Percentiles rank a stretch among this genome's conserved stretches.
Evolutionary conservation across 2,113 vertebrate genomes (phyloP).

Genomic region (Glareola pratincola): DNA sequence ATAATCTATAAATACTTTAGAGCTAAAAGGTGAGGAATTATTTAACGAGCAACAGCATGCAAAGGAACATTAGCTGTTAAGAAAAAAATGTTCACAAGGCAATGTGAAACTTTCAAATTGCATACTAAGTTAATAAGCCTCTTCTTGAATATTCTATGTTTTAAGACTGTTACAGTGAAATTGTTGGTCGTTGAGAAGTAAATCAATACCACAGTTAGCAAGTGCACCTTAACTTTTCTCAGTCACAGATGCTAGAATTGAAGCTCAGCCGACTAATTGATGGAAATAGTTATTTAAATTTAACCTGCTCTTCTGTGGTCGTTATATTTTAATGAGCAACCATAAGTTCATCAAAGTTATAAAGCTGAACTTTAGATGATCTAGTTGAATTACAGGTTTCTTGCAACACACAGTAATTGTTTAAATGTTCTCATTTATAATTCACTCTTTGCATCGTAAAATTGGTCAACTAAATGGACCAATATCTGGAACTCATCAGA

Average conservation of each 20-base stretch:
- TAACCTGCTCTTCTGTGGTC: not conserved
- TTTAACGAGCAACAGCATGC: slow-evolving; percentile 59
- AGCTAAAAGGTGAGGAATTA: slow-evolving; percentile 69
- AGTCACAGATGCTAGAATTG: not conserved
- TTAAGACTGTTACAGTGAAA: not conserved
- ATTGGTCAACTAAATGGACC: not conserved
- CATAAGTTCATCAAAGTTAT: not conserved
- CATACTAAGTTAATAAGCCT: slow-evolving; percentile 19
- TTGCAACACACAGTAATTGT: not conserved
- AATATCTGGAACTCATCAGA: not conserved
- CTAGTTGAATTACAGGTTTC: not conserved
- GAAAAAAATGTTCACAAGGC: slow-evolving; percentile 40
- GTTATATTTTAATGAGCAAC: slow-evolving; percentile 26
- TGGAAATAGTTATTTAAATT: slow-evolving; percentile 4
- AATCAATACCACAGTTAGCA: slow-evolving; percentile 13
- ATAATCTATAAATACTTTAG: slow-evolving; percentile 68
- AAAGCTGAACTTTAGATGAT: not conserved
- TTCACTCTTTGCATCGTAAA: not conserved
- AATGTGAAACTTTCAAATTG: slow-evolving; percentile 43
- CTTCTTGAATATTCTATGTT: slow-evolving; percentile 44
- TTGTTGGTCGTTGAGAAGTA: slow-evolving; percentile 16
- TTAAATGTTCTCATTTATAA: not conserved
- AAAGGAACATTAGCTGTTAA: slow-evolving; percentile 57
- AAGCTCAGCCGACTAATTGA: not conserved
- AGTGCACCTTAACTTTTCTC: not conserved